Conservation (phyloP, 2,797 vertebrate species). For the Orestias chungarensis region DNA sequence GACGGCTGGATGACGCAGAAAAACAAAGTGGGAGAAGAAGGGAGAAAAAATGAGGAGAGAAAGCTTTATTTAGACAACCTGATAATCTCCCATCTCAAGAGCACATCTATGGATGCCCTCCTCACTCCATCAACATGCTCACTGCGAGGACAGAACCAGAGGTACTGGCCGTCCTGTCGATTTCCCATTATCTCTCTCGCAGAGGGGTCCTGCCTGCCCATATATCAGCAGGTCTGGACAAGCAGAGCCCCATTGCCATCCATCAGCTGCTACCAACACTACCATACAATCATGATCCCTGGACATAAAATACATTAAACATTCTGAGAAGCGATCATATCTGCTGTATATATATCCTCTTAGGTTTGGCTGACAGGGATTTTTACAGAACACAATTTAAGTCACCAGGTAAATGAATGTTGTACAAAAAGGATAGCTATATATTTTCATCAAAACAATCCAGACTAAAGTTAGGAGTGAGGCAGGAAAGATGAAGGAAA, state of each 20-base stretch:
- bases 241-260: slow-evolving; percentile 66
- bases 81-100: slow-evolving; percentile 79
- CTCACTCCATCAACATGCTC: slow-evolving; percentile 80
- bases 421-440: background rate
- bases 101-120: slow-evolving; percentile 69
- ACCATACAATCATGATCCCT: slow-evolving; percentile 45
- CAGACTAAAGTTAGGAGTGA: no score
- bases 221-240: slow-evolving; percentile 80
- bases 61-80: slow-evolving; percentile 80
- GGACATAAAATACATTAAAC: slow-evolving; percentile 43
- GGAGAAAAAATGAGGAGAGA: slow-evolving; percentile 39
- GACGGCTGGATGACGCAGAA: slow-evolving; percentile 25
- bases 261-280: slow-evolving; percentile 68
- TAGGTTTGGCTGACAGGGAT: slow-evolving; percentile 1
- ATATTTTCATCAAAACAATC: background rate
- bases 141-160: slow-evolving; percentile 74
- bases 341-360: slow-evolving; percentile 15
- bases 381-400: slow-evolving; percentile 9
- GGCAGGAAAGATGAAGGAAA: no score
- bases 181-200: slow-evolving; percentile 86
- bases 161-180: slow-evolving; percentile 81
- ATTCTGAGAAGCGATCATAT: slow-evolving; percentile 29
- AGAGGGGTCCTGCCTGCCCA: slow-evolving; percentile 80
- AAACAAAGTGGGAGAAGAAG: slow-evolving; percentile 43
- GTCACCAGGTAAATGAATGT: slow-evolving; percentile 17